Conservation (phyloP, 1,140 invertebrate species). For the Lithobius niger region DNA sequence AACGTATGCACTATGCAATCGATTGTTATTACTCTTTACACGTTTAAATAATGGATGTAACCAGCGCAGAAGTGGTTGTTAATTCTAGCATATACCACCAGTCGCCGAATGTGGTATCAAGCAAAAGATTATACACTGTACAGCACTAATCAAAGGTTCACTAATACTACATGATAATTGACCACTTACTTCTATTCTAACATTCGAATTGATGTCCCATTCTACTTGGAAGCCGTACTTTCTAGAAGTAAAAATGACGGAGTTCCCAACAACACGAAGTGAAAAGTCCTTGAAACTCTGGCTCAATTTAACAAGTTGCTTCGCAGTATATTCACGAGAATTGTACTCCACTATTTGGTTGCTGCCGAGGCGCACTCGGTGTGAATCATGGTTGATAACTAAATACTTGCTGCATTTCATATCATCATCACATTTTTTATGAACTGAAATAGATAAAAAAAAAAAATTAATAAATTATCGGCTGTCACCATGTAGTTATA, state of each 20-base stretch:
- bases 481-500: too few species aligned
- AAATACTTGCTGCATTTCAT: slow-evolving; percentile 42
- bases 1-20: too few species aligned
- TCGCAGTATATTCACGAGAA: slow-evolving; percentile 44
- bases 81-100: too few species aligned
- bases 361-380: slow-evolving; percentile 44
- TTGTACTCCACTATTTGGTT: slow-evolving; percentile 51
- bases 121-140: too few species aligned
- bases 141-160: too few species aligned
- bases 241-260: slow-evolving; percentile 48
- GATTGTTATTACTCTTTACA: too few species aligned
- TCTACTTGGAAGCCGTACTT: slow-evolving; percentile 55
- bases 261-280: slow-evolving; percentile 50
- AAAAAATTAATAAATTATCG: too few species aligned
- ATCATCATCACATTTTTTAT: slow-evolving; percentile 43
- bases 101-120: too few species aligned
- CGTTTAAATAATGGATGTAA: too few species aligned
- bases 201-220: slow-evolving; percentile 49
- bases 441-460: slow-evolving; percentile 36
- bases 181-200: slow-evolving; percentile 50
- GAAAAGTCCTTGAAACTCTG: slow-evolving; percentile 42
- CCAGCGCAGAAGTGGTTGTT: too few species aligned
- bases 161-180: too few species aligned
- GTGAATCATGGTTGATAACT: slow-evolving; percentile 39
- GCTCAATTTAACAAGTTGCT: slow-evolving; percentile 48